Base-by-base conservation (phyloP, 2,888 invertebrate species). In the Nyleta sp. region DNA sequence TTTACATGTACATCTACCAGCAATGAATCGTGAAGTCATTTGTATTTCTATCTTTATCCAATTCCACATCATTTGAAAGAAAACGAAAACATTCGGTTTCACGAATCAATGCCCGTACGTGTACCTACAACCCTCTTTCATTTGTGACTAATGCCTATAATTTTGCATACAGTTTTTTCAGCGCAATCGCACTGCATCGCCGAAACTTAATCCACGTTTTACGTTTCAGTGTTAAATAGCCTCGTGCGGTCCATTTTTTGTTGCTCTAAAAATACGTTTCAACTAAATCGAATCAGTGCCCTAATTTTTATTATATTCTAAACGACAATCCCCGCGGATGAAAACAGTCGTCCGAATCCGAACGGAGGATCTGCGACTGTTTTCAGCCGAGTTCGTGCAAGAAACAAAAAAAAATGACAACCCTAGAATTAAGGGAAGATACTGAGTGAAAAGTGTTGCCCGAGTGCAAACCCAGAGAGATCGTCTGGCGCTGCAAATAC, bases 201-300 rank as follows among this genome's bases (percentile, higher is more conserved):
- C 24, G 50, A 50, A 60, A 71, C 74, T 62, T 79, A 78, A 78
- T 78, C 42, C 65, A 60, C 75, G 60, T 67, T 79, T 79, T 79
- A 71, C 67, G 33, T 79, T 79, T 72, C 79, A 79, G 79, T 68
- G 59, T 79, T 67, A 18, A 44, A 17, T 48, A 31, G 48, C 67
- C 15, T 57, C 67, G 52, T 71, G 71, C 44, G 67, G 31, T 62
- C 18, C 17, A 46, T 48, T 46, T 38, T 57, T 64, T 22, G 2
- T 15, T 13, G 18, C 4, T 13, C n/a, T 11, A n/a, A 38, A 38
- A 6, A 28, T n/a, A n/a, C n/a, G 8, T 28, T 4, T 8, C 28
- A 28, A 28, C 4, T 28, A 28, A 6, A 28, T 28, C 28, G 28
- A 28, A 28, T 28, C 28, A 8, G 8, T 28, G 8, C 4, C 28